Evolutionary conservation across 2,888 invertebrate species (phyloP), one percentile per base, ranked within the genome.

Genomic region (Lottia gigantea): DNA sequence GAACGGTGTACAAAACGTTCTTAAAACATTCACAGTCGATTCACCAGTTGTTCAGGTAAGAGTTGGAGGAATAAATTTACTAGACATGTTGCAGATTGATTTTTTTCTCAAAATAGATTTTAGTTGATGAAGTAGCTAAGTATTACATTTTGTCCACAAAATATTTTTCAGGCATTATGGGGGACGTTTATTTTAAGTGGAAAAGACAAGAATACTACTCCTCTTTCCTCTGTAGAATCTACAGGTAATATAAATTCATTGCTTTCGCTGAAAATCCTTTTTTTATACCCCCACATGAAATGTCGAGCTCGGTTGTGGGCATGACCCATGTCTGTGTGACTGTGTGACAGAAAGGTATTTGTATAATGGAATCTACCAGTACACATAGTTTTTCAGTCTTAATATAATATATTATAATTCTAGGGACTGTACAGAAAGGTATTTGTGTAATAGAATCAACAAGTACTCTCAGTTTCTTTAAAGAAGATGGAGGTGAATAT

Each of bases 401-500:
- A 6, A 31, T 31, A 31, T 6, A 31, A 66, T 66, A 14, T 71
- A 2, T 66, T 40, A 14, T 75, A 67, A 46, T 23, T 73, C 14
- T 71, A 80, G 91, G 90, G 0, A 90, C 91, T 82, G 88, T 90
- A 0, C 91, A 93, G 85, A 91, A 92, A 26, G 92, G 93, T 25
- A 91, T 95, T 72, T 92, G 94, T 77, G 89, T 95, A 6, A 90
- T 94, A 67, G 95, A 96, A 88, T 91, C 91, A 46, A 93, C 92
- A 80, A 72, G 64, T 2, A 93, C 93, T 77, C 90, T 96, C 80
- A 92, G 92, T 83, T 94, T 94, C 65, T 96, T 93, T 80, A 93
- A 94, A 0, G 91, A 91, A 62, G 92, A 93, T 79, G 96, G 95
- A 0, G 93, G 95, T 87, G 95, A 96, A 85, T 96, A 93, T 82